Percentiles rank a stretch among this genome's conserved stretches.
These are phyloP conservation scores for Scalopus aquaticus DNA, from an alignment of 2,113 vertebrate genomes.

Conservation along the genomic window DNA sequence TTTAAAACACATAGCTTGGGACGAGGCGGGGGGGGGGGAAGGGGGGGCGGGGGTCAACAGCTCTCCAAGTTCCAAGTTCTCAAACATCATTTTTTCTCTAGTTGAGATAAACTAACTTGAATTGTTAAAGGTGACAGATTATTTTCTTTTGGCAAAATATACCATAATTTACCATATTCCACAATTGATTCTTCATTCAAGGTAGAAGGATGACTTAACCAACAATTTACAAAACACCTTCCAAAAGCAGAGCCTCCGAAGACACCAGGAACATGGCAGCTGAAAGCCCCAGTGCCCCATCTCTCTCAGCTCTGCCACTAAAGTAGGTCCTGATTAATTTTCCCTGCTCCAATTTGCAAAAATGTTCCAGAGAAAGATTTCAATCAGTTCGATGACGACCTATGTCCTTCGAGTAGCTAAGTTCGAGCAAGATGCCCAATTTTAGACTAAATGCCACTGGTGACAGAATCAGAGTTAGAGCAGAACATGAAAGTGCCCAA, in stretches of 20 bases:
- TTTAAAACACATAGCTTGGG: not conserved
- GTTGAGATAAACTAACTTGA: constrained; percentile 1
- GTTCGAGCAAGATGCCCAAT: not conserved
- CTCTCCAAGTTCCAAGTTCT: not conserved
- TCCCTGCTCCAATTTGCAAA: not conserved
- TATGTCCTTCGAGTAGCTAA: not conserved
- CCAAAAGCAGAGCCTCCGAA: not conserved
- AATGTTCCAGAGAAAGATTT: not conserved
- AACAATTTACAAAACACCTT: not conserved
- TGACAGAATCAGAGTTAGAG: not conserved
- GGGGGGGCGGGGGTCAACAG: no score
- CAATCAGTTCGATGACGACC: not conserved
- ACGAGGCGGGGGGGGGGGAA: no score
- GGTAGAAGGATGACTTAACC: not conserved
- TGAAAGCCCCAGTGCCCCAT: not conserved
- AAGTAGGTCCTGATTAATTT: not conserved
- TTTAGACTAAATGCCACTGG: not conserved
- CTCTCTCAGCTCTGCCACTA: not conserved
- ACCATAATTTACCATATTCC: not conserved
- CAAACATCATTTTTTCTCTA: not conserved
- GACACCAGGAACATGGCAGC: not conserved
- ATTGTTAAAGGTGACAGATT: not conserved
- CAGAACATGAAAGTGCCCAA: not conserved
- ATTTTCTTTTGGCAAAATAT: constrained; percentile 12
- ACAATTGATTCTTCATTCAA: not conserved